Evolutionary conservation across 2,797 vertebrate species (phyloP), one percentile per base, ranked within the genome.

Genomic region (Malacoraja senta): DNA sequence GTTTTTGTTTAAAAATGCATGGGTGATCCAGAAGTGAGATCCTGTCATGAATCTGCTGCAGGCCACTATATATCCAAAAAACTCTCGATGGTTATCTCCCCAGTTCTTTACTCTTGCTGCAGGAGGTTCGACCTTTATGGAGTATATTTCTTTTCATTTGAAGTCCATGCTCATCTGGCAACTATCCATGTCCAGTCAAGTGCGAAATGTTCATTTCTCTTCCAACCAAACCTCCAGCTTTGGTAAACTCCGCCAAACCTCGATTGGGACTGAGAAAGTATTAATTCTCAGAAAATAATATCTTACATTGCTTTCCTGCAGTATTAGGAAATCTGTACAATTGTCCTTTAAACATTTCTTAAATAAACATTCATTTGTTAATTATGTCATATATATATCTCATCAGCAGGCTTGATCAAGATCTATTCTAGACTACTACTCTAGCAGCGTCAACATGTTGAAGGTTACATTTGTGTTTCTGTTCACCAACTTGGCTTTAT

Each of bases 321-420:
- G 13, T 74, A 21, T 74, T 44, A 76, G 35, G 71, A 74, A 74
- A 44, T 92, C 71, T 92, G 71, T 72, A 91, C 32, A 91, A 71
- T 72, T 71, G 65, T 76, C 3, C 90, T 92, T 92, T 38, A 92
- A 92, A 92, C 90, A 53, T 72, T 29, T 76, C 72, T 92, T 74
- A 74, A 91, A 72, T 91, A 91, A 92, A 92, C 68, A 91, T 91
- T 72, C 7, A 68, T 91, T 88, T 91, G 63, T 91, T 91, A 76
- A 76, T 72, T 91, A 76, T 74, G 26, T 92, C 90, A 76, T 92
- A 92, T 58, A 92, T 58, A 74, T 91, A 92, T 72, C 38, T 92
- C 13, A 53, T 92, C 35, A 92, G 71, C 90, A 92, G 90, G 71
- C 90, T 92, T 19, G 15, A 92, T 76, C 65, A 72, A 88, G 26